Conservation (phyloP, 2,888 invertebrate genomes). For the Rhamnusium bicolor region DNA sequence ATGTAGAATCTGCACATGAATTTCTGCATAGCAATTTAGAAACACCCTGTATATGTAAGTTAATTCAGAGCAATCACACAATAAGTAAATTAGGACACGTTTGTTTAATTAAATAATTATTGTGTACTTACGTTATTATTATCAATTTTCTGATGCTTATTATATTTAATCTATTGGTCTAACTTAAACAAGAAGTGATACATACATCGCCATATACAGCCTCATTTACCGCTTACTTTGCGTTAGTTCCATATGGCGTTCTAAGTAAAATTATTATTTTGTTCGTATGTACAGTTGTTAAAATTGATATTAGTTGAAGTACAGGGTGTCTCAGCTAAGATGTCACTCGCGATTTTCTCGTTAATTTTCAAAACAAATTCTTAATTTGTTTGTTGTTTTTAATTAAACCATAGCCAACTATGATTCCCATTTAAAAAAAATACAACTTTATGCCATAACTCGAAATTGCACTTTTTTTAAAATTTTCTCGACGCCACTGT, state of each 20-base stretch:
- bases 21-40: too few species aligned
- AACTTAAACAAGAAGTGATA: background rate
- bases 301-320: background rate
- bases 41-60: background rate
- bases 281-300: background rate
- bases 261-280: conserved; percentile 3
- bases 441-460: too few species aligned
- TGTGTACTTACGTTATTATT: background rate
- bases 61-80: background rate
- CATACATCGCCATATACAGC: background rate
- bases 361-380: too few species aligned
- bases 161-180: background rate
- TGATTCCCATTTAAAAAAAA: too few species aligned
- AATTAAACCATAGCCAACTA: too few species aligned
- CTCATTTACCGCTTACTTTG: conserved; percentile 1
- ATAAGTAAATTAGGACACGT: conserved; percentile 3
- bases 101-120: conserved; percentile 11
- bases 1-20: too few species aligned
- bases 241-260: conserved; percentile 28
- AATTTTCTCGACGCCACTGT: too few species aligned
- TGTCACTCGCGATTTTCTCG: too few species aligned
- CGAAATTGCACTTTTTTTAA: too few species aligned
- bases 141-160: too few species aligned
- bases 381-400: too few species aligned
- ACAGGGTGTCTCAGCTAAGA: too few species aligned